A percentile compares a stretch with the other conserved stretches of the same genome.
Conservation (phyloP, 2,888 invertebrate species). For the Cataglyphis cursor region DNA sequence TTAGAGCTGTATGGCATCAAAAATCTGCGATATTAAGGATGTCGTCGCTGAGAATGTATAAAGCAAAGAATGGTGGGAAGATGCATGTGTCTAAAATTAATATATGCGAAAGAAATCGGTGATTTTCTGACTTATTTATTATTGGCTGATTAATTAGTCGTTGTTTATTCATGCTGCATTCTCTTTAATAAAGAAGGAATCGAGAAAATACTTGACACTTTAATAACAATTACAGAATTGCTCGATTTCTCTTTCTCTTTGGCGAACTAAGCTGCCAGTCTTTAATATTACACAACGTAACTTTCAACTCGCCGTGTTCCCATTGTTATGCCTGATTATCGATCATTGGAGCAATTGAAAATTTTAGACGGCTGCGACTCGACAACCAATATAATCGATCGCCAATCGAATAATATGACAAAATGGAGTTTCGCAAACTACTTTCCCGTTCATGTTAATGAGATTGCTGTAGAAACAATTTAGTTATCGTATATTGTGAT, state of each 20-base stretch:
- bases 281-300: conserved; percentile 13
- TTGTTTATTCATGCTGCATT: neutral
- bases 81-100: neutral
- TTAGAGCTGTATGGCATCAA: neutral
- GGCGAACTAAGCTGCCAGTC: neutral
- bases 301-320: neutral
- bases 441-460: conserved; percentile 11
- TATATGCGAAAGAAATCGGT: neutral
- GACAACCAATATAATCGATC: conserved; percentile 2
- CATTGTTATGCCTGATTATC: conserved; percentile 48
- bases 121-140: neutral
- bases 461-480: neutral
- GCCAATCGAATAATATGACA: neutral
- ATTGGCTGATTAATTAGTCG: neutral
- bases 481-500: neutral
- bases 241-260: neutral
- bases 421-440: conserved; percentile 34
- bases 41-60: neutral
- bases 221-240: neutral
- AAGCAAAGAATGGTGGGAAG: neutral
- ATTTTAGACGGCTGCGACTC: neutral
- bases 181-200: neutral
- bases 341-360: conserved; percentile 27
- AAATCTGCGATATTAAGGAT: neutral
- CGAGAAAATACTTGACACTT: neutral